Base-by-base conservation (phyloP, 2,113 vertebrate genomes). In the Marcusenius ussheri region DNA sequence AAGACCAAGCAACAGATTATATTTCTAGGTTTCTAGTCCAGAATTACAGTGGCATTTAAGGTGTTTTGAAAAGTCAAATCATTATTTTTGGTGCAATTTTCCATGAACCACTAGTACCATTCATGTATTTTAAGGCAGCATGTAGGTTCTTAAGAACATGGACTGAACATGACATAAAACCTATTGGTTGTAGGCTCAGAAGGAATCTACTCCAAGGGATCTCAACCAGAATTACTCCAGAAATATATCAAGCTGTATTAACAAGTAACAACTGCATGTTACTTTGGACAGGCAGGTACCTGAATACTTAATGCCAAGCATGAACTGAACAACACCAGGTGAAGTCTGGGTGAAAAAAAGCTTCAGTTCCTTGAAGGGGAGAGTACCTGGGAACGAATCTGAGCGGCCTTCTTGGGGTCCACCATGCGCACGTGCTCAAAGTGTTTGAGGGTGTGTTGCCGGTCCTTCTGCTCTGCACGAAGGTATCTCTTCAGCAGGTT, bases 401-500 rank as follows among this genome's bases (percentile, higher is more conserved):
- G 98, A 0, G 98, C 98, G 0, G 98, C 98, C 94, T 99, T 99
- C 96, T 99, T 99, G 89, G 98, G 98, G 90, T 99, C 98, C 87
- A 99, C 98, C 97, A 99, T 98, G 90, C 98, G 98, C 49, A 99
- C 98, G 0, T 99, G 98, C 77, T 99, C 98, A 0, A 99, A 99
- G 94, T 99, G 98, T 93, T 99, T 99, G 0, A 99, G 96, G 24
- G 98, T 99, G 93, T 99, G 98, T 91, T 99, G 98, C 3, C 98
- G 94, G 95, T 99, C 98, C 77, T 99, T 99, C 96, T 99, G 98
- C 93, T 99, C 98, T 0, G 98, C 98, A 0, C 98, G 98, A n/a
- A 99, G 97, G 0, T 99, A 99, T 93, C 98, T 99, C 96, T 98
- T 99, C 91, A 99, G 91, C 95, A 99, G 97, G 93, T 97, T 98